phyloP scores from a whole-genome alignment of 1,140 invertebrate genomes.

The Pseudomyrmex dendroicus region DNA sequence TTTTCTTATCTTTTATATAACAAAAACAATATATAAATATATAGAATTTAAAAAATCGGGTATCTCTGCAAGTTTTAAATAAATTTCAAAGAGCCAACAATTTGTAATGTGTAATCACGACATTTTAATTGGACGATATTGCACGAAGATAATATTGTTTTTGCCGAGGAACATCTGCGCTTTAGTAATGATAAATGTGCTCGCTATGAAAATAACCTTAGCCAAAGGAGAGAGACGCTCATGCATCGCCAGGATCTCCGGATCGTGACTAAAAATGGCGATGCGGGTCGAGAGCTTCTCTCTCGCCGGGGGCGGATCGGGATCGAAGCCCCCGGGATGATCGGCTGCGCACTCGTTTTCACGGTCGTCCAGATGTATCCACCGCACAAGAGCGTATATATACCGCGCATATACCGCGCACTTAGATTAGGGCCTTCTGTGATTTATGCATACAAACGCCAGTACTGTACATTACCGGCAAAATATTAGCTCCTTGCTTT shows the following conservation, averaged over 20 bases:
- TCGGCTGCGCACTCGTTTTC: slow-evolving; percentile 59
- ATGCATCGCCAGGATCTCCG: slow-evolving; percentile 15
- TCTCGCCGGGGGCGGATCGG: slow-evolving; percentile 59
- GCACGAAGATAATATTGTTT: neutral
- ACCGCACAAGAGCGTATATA: neutral
- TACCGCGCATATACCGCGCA: neutral
- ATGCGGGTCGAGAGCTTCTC: slow-evolving; percentile 54
- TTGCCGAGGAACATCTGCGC: neutral
- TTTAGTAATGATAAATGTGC: slow-evolving; percentile 48
- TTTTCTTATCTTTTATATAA: too few relatives aligned
- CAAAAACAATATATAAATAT: neutral
- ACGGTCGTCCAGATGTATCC: slow-evolving; percentile 62
- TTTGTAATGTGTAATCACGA: too few relatives aligned
- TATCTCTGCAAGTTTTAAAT: neutral
- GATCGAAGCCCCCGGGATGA: slow-evolving; percentile 53
- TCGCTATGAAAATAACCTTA: slow-evolving; percentile 54
- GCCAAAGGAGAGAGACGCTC: slow-evolving; percentile 20
- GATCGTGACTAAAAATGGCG: slow-evolving; percentile 72
- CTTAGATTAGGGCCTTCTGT: slow-evolving; percentile 30
- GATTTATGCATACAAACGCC: neutral
- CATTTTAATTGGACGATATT: neutral
- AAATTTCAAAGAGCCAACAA: too few relatives aligned
- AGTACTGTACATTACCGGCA: neutral
- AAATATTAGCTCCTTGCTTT: neutral
- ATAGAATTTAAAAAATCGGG: neutral